Base-by-base conservation (phyloP, 2,113 vertebrate genomes). In the Tauraco erythrolophus region DNA sequence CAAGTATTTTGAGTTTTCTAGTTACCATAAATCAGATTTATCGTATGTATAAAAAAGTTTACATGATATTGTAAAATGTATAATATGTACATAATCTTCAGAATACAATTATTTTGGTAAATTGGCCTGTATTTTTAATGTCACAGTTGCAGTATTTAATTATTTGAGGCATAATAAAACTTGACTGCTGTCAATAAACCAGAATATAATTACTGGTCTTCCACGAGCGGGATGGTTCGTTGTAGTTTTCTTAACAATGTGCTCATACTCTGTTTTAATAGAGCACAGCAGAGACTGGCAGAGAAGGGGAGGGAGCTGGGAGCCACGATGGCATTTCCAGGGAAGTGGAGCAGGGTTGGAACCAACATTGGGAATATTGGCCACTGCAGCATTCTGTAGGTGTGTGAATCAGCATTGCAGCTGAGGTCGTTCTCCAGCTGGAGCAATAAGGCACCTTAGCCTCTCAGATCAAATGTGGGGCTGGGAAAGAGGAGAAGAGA, bases 41-140 rank as follows among this genome's bases (percentile, higher is more conserved):
- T 76, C 80, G 97, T 98, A 95, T 98, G 97, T 98, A 94, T 98
- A 97, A 98, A 94, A 94, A 89, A 96, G 95, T 97, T 96, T 98
- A 97, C 97, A 91, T 96, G 97, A 97, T 96, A 87, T 76, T 98
- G 98, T 99, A 99, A 98, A 98, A 98, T 99, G 98, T 99, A 98
- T 98, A 84, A 98, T 99, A 98, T 99, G 98, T 99, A 99, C 91
- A 99, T 98, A 99, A 97, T 97, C 97, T 96, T 98, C 97, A 98
- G 97, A 98, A 98, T 98, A 98, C 98, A 98, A 98, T 98, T 98
- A 98, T 98, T 98, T 98, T 98, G 98, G 93, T 98, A 98, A 98
- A 97, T 97, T 97, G 97, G 97, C 98, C 97, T 98, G 98, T 98
- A 98, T 98, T 98, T 98, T 98, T 98, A 98, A 98, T 98, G 97